phyloP scores from a whole-genome alignment of 2,797 vertebrate genomes.

The Ispidina lecontei region DNA sequence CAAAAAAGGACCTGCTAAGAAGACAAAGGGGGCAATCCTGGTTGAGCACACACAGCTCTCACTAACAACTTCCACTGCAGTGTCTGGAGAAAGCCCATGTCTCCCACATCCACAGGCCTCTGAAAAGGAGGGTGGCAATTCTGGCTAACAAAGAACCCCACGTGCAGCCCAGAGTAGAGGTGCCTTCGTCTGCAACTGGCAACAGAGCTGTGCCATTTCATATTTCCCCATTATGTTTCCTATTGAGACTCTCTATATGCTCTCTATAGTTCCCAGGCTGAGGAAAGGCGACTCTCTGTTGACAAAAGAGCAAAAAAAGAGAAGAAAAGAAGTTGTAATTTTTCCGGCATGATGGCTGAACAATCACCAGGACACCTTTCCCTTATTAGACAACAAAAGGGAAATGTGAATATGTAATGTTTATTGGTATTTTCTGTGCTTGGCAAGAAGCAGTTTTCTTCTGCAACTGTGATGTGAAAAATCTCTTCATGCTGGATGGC shows the following conservation, averaged over 20 bases:
- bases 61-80: neutral
- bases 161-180: neutral
- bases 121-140: neutral
- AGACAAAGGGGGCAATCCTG: neutral
- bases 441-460: conserved; percentile 63
- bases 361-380: conserved; percentile 59
- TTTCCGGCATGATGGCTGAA: conserved; percentile 59
- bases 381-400: conserved; percentile 73
- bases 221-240: conserved; percentile 19
- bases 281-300: conserved; percentile 18
- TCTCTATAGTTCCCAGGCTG: neutral
- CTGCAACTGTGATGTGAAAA: conserved; percentile 68
- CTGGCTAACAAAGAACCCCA: neutral
- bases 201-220: neutral
- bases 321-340: conserved; percentile 63
- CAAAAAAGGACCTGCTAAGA: neutral
- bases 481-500: conserved; percentile 67
- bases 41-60: neutral
- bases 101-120: neutral
- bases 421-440: conserved; percentile 74
- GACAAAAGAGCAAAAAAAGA: conserved; percentile 42
- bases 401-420: conserved; percentile 70
- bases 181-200: neutral
- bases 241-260: neutral
- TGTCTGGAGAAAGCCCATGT: neutral